Percentiles rank a stretch among this genome's conserved stretches.
These are phyloP conservation scores for Chaetura pelagica DNA, from an alignment of 2,113 vertebrate genomes.

Conservation along the genomic window DNA sequence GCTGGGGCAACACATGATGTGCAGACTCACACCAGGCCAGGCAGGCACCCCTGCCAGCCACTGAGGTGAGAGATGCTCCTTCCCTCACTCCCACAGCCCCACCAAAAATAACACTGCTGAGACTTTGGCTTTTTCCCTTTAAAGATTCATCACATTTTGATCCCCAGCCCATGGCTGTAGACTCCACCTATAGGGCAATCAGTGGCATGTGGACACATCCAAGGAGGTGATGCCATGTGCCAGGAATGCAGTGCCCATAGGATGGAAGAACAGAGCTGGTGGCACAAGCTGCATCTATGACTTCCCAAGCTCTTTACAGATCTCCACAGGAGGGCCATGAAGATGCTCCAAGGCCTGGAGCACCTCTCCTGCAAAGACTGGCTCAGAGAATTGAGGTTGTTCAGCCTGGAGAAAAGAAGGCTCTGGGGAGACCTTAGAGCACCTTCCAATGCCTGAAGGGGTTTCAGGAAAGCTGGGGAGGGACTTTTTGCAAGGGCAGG, in stretches of 20 bases:
- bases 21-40: background rate
- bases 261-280: background rate
- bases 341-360: too few relatives aligned
- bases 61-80: background rate
- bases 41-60: background rate
- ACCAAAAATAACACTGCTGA: background rate
- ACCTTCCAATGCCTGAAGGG: too few relatives aligned
- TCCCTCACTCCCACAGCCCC: background rate
- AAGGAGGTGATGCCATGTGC: rapidly evolving
- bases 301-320: background rate
- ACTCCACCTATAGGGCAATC: background rate
- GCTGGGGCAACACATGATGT: background rate
- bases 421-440: too few relatives aligned
- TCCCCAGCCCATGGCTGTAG: background rate
- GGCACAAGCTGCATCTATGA: background rate
- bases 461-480: too few relatives aligned
- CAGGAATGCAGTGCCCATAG: background rate
- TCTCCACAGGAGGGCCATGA: background rate
- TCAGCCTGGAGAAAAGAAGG: too few relatives aligned
- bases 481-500: background rate
- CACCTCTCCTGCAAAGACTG: too few relatives aligned
- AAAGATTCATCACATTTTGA: background rate
- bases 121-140: background rate
- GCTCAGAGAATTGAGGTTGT: too few relatives aligned
- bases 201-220: background rate